Evolutionary conservation across 2,797 vertebrate genomes (phyloP).

Genomic region (Sebastes vulpes): DNA sequence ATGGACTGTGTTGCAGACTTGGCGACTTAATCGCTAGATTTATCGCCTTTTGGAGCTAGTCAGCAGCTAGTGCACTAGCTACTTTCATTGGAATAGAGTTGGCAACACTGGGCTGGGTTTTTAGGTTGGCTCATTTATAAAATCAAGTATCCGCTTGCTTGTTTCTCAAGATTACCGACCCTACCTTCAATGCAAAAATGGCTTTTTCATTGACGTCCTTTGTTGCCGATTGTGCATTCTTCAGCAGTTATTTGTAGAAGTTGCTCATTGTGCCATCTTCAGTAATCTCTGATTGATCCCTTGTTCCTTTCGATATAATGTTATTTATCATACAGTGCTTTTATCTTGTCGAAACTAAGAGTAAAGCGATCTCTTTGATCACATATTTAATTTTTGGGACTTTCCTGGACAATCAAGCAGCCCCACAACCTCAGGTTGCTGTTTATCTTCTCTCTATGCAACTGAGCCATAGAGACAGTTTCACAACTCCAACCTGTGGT

Average conservation of each 20-base stretch:
- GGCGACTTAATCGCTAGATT: too few relatives aligned
- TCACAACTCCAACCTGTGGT: slow-evolving; percentile 68
- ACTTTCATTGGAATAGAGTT: too few relatives aligned
- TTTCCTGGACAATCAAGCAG: slow-evolving; percentile 47
- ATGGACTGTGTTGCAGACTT: too few relatives aligned
- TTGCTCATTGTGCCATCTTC: neutral
- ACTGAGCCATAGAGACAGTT: slow-evolving; percentile 40
- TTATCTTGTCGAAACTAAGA: slow-evolving; percentile 11
- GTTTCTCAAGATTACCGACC: too few relatives aligned
- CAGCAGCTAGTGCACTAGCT: too few relatives aligned
- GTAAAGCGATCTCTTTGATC: neutral
- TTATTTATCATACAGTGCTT: neutral
- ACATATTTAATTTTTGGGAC: slow-evolving; percentile 16
- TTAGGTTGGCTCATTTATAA: too few relatives aligned
- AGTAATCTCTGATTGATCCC: neutral
- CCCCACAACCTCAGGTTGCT: neutral
- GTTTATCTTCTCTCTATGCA: slow-evolving; percentile 11
- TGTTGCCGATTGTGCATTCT: neutral
- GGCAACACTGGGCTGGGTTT: too few relatives aligned
- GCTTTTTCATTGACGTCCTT: neutral
- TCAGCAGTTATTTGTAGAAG: neutral
- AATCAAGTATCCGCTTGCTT: too few relatives aligned
- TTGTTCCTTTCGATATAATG: neutral
- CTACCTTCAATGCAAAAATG: neutral
- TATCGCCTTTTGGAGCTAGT: too few relatives aligned